Base-by-base conservation (phyloP, 2,113 vertebrate species). In the Dendrocopos noguchii region DNA sequence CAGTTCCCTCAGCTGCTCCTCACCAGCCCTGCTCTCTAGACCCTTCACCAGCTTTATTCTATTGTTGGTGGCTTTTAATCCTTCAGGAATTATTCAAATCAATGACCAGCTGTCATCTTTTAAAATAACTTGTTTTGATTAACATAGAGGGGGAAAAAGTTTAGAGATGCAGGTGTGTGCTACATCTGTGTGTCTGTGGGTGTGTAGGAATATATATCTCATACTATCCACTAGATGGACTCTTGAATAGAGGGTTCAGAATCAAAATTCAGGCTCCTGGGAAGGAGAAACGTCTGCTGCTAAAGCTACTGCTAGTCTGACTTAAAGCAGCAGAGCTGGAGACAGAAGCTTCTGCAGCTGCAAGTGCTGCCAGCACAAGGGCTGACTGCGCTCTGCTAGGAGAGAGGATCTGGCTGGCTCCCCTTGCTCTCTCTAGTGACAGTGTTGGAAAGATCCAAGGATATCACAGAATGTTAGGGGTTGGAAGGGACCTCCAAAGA, bases 201-300 rank as follows among this genome's bases (percentile, higher is more conserved):
- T 55, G 39, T 61, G 33, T 44, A 80, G 67, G 85, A 85, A 77
- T 80, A 89, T 27, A 52, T 92, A 3, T 85, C 60, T 83, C 68
- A 25, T 85, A 74, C 7, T 89, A 88, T 88, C 93, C 90, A 91
- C 93, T 95, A 95, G 87, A 94, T 91, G 96, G 93, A 96, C 93
- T 92, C 82, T 34, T 55, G 73, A 94, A 91, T 57, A 91, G 86
- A 57, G 10, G 33, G 76, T 93, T 91, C 60, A 77, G 36, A 80
- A 91, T 61, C 42, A 68, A 79, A 88, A 67, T 19, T 73, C 81
- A 87, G 44, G 11, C 29, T 88, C 31, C 36, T 72, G 19, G 10
- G 50, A 55, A 85, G 42, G 25, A 74, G 50, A 59, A 94, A 47
- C 55, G 34, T 28, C 22, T 56, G 53, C 14, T 56, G 17, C 60